Conservation (phyloP, 1,140 invertebrate species). For the Atta cephalotes region DNA sequence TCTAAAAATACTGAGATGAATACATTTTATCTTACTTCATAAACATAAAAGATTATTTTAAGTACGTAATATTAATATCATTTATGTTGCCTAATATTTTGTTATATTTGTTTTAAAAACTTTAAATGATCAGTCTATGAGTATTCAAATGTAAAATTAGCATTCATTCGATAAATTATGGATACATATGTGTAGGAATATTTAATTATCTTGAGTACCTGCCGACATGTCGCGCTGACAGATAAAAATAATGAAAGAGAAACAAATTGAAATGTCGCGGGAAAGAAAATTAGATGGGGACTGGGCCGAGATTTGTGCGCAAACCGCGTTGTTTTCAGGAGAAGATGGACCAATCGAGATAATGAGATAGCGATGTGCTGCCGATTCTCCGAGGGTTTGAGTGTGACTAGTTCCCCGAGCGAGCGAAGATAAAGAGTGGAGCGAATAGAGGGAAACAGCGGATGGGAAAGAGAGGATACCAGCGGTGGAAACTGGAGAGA, state of each 20-base stretch:
- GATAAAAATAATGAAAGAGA: constrained; percentile 66
- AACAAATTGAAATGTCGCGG: constrained; percentile 68
- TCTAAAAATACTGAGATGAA: background rate
- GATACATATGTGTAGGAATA: constrained; percentile 12
- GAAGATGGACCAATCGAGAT: constrained; percentile 77
- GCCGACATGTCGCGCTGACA: constrained; percentile 24
- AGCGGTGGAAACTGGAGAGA: constrained; percentile 54
- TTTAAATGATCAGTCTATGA: background rate
- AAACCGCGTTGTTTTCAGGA: constrained; percentile 71
- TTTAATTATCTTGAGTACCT: constrained; percentile 58
- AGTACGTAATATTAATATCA: background rate
- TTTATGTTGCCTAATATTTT: background rate
- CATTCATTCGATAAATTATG: constrained; percentile 9
- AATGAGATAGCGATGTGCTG: constrained; percentile 79
- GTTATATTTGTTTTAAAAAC: background rate
- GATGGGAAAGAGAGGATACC: constrained; percentile 27
- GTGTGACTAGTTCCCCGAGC: constrained; percentile 56
- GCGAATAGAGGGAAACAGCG: constrained; percentile 44
- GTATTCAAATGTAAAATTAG: background rate
- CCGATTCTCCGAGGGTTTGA: constrained; percentile 70
- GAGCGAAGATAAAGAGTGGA: constrained; percentile 62
- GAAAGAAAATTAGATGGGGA: constrained; percentile 48
- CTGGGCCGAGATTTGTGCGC: constrained; percentile 4
- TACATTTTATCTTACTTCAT: background rate
- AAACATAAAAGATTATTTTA: background rate